These are phyloP conservation scores for Theonella swinhoei DNA, from an alignment of 37 sponge, comb jelly and placozoan species.

Conservation along the genomic window DNA sequence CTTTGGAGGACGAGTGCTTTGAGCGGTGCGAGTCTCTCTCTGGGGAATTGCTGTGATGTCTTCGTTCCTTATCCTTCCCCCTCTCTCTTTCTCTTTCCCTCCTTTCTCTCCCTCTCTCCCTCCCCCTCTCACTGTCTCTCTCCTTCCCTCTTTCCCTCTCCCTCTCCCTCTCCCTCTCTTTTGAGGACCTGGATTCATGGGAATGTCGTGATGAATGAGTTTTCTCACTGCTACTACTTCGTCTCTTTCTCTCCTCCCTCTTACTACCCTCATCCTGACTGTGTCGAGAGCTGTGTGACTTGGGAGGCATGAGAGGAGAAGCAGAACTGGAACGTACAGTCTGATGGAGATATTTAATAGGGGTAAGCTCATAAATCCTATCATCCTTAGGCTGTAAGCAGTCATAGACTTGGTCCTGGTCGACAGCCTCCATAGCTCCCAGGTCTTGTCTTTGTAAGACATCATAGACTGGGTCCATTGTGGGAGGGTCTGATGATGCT, in stretches of 20 bases:
- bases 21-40: not conserved
- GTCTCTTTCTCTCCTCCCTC: not conserved
- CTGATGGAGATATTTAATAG: not conserved
- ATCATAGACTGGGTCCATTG: not conserved
- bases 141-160: constrained; percentile 10
- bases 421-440: too few species aligned
- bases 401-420: constrained; percentile 9
- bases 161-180: not conserved
- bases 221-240: not conserved
- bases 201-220: too few species aligned
- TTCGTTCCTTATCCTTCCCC: not conserved
- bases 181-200: not conserved
- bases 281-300: too few species aligned
- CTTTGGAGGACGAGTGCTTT: too few species aligned
- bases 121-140: not conserved
- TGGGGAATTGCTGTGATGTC: constrained; percentile 7
- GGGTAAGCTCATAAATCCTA: not conserved
- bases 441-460: too few species aligned
- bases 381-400: not conserved
- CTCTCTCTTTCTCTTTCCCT: not conserved
- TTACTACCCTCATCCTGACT: not conserved
- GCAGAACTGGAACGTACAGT: not conserved
- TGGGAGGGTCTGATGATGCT: not conserved
- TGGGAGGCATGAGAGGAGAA: not conserved
- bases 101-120: not conserved